These are phyloP conservation scores for Prunella fulvescens DNA, from an alignment of 2,113 vertebrate species.

Conservation along the genomic window DNA sequence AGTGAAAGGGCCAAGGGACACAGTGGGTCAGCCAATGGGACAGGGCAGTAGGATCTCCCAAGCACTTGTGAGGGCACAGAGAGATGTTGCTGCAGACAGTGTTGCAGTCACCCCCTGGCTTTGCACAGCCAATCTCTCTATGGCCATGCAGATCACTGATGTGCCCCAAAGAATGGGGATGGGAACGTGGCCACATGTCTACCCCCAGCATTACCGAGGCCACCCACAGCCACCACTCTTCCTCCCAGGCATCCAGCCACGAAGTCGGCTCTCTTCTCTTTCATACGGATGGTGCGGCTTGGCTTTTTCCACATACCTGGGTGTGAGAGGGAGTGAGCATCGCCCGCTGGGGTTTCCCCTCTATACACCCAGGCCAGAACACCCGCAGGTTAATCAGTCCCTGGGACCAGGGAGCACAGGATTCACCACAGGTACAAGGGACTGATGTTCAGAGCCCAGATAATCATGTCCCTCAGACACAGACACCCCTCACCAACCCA, in stretches of 20 bases:
- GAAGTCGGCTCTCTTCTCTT: constrained; percentile 94
- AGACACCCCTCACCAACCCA: neutral
- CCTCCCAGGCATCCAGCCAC: constrained; percentile 88
- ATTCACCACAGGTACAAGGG: neutral
- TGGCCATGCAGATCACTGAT: neutral
- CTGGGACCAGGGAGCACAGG: neutral
- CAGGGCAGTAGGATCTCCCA: neutral
- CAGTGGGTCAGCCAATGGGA: neutral
- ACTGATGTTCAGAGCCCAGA: neutral
- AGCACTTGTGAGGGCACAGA: neutral
- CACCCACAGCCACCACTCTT: constrained; percentile 86
- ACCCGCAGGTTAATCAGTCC: neutral
- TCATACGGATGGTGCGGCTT: constrained; percentile 86
- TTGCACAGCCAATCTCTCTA: neutral
- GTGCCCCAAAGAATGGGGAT: neutral
- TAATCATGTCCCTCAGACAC: neutral
- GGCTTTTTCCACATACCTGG: constrained; percentile 90
- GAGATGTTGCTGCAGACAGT: rapidly evolving
- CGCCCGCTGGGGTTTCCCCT: rapidly evolving
- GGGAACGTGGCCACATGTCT: neutral
- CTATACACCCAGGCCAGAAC: neutral
- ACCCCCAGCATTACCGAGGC: constrained; percentile 79
- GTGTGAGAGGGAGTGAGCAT: neutral
- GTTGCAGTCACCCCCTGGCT: neutral
- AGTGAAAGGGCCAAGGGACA: neutral